Evolutionary conservation across 1,140 invertebrate genomes (phyloP).

Genomic region (Schlechtendalia chinensis): DNA sequence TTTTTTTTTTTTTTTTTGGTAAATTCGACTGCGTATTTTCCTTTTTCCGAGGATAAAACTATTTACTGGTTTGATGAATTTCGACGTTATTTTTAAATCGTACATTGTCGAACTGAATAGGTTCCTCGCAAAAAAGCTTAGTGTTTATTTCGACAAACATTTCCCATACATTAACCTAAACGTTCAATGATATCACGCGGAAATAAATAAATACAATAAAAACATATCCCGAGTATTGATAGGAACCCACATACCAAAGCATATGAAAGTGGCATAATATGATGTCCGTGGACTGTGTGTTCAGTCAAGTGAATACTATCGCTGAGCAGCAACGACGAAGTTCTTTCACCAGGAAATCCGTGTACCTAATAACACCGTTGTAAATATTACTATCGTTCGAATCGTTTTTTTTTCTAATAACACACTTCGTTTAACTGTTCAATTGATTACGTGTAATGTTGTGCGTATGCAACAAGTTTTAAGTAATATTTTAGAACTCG

Average conservation of each 20-base stretch:
- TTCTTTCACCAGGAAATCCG: not conserved
- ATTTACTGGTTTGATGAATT: not conserved
- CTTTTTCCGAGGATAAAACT: not conserved
- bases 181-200: not conserved
- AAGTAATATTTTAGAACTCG: no score
- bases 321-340: not conserved
- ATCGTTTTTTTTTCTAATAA: no score
- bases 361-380: not conserved
- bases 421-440: no score
- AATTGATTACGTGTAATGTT: no score
- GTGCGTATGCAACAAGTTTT: no score
- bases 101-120: not conserved
- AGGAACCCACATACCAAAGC: not conserved
- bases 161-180: constrained; percentile 15
- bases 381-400: no score
- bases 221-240: no score
- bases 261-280: not conserved
- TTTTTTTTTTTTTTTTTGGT: no score
- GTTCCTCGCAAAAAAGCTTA: not conserved
- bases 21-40: no score
- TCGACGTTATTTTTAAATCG: constrained; percentile 5
- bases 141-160: constrained; percentile 20
- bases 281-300: not conserved
- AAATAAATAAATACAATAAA: no score
- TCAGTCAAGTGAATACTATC: not conserved